Evolutionary conservation across 2,113 vertebrate genomes (phyloP).

Genomic region (Pungitius pungitius): DNA sequence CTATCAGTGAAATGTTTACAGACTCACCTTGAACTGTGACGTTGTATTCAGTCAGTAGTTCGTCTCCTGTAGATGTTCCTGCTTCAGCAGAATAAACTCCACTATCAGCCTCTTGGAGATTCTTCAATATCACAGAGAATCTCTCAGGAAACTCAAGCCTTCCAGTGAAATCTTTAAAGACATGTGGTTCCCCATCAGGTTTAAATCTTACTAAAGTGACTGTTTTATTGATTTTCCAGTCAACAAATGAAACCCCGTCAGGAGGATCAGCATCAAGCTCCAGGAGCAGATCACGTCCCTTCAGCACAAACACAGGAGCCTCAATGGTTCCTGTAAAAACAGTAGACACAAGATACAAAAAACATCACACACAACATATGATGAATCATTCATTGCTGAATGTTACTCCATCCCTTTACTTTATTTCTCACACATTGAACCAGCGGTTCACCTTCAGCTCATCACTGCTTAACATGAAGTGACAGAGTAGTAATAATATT

Average conservation of each 20-base stretch:
- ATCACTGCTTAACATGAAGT: not conserved
- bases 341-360: not conserved
- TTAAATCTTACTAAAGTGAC: fast-evolving
- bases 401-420: not conserved
- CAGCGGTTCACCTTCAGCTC: not conserved
- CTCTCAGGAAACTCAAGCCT: not conserved
- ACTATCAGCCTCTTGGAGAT: no score
- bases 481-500: no score
- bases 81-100: not conserved
- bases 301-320: slow-evolving; percentile 3
- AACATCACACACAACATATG: not conserved
- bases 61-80: fast-evolving
- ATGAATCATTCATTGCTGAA: not conserved
- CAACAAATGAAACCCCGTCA: fast-evolving
- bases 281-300: not conserved
- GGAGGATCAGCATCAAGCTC: not conserved
- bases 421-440: not conserved
- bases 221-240: fast-evolving
- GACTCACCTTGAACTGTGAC: slow-evolving; percentile 43
- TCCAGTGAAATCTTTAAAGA: fast-evolving
- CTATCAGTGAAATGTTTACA: not conserved
- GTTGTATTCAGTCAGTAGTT: not conserved
- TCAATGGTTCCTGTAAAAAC: not conserved
- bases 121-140: not conserved
- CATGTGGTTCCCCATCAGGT: fast-evolving